Evolutionary conservation across 2,797 vertebrate species (phyloP), one percentile per base, ranked within the genome.

Genomic region (Triplophysa bombifrons): DNA sequence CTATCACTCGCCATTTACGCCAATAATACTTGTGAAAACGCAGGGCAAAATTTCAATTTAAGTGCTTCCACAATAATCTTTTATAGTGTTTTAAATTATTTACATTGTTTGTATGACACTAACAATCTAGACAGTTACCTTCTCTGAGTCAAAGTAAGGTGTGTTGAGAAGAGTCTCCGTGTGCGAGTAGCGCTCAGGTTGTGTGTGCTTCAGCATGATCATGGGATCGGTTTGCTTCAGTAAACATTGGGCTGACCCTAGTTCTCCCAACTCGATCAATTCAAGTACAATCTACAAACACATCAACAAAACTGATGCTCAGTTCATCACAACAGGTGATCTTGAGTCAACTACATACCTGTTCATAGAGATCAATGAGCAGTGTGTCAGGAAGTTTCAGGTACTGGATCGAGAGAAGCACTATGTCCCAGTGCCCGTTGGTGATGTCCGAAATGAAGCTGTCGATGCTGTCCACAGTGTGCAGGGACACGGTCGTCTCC

Each of bases 181-280:
- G 88, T 98, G 95, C 84, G 98, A 96, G 86, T 98, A 98, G 17
- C 98, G 91, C 87, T 97, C 96, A 0, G 96, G 96, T 80, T 98
- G 96, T 0, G 96, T 99, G 82, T 99, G 97, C 76, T 98, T 99
- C 70, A 99, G 88, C 97, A 99, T 99, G 86, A 99, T 99, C 98
- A 99, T 99, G 25, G 98, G 98, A 83, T 99, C 98, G 0, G 97
- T 99, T 84, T 99, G 97, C 67, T 96, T 93, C 83, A 99, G 91
- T 25, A 99, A 94, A 1, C 96, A 99, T 19, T 95, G 93, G 46
- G 97, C 98, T 6, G 98, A 97, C 63, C 97, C 98, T 69, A 98
- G 80, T 76, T 99, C 98, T 81, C 96, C 94, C 66, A 99, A 85
- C 87, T 99, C 98, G 20, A 98, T 98, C 86, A 99, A 87, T 89